Evolutionary conservation across 2,797 vertebrate species (phyloP).

Genomic region (Tadarida brasiliensis): DNA sequence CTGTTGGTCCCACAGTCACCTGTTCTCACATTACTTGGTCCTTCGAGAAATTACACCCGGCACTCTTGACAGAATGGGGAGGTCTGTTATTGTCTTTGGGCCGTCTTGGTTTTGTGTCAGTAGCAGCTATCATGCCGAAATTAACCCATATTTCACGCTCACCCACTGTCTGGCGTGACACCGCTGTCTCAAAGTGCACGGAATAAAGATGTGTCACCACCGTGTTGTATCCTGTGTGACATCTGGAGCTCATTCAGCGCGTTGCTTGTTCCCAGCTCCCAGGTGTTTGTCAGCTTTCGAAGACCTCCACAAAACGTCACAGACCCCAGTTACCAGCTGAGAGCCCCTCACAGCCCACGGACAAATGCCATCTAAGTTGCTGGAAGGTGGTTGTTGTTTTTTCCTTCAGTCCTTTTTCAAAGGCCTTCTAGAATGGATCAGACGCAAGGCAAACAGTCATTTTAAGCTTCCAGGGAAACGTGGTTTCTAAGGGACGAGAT

Average conservation of each 20-base stretch:
- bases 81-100: background rate
- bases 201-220: background rate
- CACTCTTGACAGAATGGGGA: background rate
- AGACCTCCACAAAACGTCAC: background rate
- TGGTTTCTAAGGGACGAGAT: no score
- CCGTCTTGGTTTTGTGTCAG: background rate
- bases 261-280: fast-evolving
- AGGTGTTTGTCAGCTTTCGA: background rate
- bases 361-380: background rate
- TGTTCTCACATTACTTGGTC: background rate
- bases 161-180: background rate
- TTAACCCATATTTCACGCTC: background rate
- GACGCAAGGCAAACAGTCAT: background rate
- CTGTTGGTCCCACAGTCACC: background rate
- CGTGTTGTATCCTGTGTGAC: background rate
- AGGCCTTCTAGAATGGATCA: background rate
- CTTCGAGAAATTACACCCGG: background rate
- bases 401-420: background rate
- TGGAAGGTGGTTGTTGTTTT: background rate
- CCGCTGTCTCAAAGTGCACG: fast-evolving
- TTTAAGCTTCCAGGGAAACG: slow-evolving; percentile 18
- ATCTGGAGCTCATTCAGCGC: fast-evolving
- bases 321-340: background rate
- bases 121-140: background rate
- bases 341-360: background rate